A percentile compares a stretch with the other conserved stretches of the same genome.
Evolutionary conservation across 2,888 invertebrate genomes (phyloP).

Genomic region (Bembecia ichneumoniformis): DNA sequence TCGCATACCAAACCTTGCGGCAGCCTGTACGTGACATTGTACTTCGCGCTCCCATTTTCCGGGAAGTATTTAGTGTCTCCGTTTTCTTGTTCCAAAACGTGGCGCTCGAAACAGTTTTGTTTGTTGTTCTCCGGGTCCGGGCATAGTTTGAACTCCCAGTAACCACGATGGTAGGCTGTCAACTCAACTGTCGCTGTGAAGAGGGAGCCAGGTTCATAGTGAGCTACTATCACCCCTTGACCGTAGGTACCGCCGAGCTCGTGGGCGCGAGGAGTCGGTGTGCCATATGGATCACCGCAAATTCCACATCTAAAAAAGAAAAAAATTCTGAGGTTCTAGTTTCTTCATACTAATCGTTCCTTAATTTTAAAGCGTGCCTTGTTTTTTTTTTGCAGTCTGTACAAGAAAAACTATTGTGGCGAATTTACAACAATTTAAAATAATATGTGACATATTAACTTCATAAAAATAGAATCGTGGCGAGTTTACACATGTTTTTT

Average conservation of each 20-base stretch:
- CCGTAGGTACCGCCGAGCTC: conserved; percentile 87
- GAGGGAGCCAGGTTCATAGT: conserved; percentile 75
- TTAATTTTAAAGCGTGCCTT: background rate
- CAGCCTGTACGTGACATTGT: conserved; percentile 76
- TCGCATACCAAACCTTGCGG: conserved; percentile 76
- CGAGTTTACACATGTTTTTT: too few species aligned
- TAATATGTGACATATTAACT: too few species aligned
- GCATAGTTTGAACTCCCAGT: conserved; percentile 86
- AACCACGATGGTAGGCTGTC: conserved; percentile 87
- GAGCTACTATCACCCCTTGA: conserved; percentile 79
- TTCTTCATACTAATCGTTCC: background rate
- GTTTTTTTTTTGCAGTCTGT: too few species aligned
- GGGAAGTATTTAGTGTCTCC: conserved; percentile 78
- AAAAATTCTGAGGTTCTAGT: background rate
- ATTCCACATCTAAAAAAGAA: conserved; percentile 75
- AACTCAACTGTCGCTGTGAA: conserved; percentile 81
- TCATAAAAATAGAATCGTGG: too few species aligned
- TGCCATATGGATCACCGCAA: conserved; percentile 87
- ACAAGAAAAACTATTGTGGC: too few species aligned
- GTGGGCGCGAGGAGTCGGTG: conserved; percentile 77
- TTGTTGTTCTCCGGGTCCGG: conserved; percentile 76
- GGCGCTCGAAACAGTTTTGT: conserved; percentile 81
- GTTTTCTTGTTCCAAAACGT: conserved; percentile 71
- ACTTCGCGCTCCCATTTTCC: conserved; percentile 77
- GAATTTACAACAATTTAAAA: too few species aligned